Conservation (phyloP, 2,888 invertebrate species). For the Lasioglossum vierecki region DNA sequence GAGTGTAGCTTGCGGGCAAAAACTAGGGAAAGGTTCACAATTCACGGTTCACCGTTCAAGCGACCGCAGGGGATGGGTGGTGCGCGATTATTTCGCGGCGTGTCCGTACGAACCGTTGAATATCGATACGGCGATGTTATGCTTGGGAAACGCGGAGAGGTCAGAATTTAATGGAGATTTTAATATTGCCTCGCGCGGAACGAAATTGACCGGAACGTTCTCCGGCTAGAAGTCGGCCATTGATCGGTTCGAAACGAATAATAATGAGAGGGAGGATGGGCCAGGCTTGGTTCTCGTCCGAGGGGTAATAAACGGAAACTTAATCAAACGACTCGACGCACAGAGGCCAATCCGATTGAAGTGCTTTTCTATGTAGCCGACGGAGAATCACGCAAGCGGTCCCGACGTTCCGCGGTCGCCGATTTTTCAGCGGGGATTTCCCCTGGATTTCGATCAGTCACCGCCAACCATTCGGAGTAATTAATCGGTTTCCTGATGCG, state of each 20-base stretch:
- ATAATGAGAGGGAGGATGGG: slow-evolving; percentile 35
- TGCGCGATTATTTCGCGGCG: background rate
- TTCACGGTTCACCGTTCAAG: background rate
- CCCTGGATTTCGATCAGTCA: slow-evolving; percentile 49
- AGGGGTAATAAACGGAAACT: slow-evolving; percentile 61
- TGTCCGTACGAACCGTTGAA: background rate
- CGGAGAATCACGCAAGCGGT: slow-evolving; percentile 37
- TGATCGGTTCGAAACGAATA: slow-evolving; percentile 42
- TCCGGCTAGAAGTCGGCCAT: slow-evolving; percentile 31
- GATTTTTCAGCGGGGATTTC: slow-evolving; percentile 61
- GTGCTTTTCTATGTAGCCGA: slow-evolving; percentile 75
- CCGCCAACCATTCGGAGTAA: slow-evolving; percentile 49
- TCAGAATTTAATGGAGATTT: slow-evolving; percentile 20
- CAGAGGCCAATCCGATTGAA: slow-evolving; percentile 69
- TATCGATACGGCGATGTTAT: slow-evolving; percentile 6
- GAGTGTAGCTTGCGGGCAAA: background rate
- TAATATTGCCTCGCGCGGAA: slow-evolving; percentile 26
- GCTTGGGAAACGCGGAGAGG: slow-evolving; percentile 12
- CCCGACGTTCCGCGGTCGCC: slow-evolving; percentile 39
- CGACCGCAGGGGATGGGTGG: background rate
- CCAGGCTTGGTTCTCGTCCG: slow-evolving; percentile 34
- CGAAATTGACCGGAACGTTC: slow-evolving; percentile 28
- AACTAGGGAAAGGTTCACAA: background rate
- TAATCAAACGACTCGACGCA: slow-evolving; percentile 58
- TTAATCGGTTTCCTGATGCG: slow-evolving; percentile 61